Evolutionary conservation across 1,140 invertebrate genomes (phyloP), one percentile per base, ranked within the genome.

Genomic region (Charaxes varanes): DNA sequence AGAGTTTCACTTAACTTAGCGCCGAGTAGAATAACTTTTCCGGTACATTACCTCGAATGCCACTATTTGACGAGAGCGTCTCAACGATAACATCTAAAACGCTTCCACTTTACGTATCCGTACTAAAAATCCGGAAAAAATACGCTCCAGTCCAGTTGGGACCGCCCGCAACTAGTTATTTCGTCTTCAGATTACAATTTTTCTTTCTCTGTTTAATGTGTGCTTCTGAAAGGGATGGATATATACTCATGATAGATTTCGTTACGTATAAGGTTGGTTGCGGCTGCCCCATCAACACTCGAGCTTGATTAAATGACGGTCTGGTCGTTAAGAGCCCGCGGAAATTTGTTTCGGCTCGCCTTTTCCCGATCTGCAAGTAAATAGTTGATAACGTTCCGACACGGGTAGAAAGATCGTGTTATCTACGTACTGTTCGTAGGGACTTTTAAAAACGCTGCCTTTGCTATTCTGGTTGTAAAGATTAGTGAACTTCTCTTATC

Each of bases 281-380:
- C 27, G 58, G 58, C 45, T 48, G 55, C 62, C 59, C 54, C 60
- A 67, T 77, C 69, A 65, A 63, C 62, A 69, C 67, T 69, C 52
- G 59, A 63, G 61, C 35, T 64, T 73, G 72, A 73, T 77, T 73
- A 74, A 77, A 77, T 63, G 62, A 56, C 61, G 60, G 62, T 58
- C 54, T 46, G 41, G 49, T 66, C 69, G 69, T 73, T 67, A 66
- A 48, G 60, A 42, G 22, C 27, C 53, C 56, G 51, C 63, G 62
- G 55, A 69, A 73, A 74, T 77, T 77, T 72, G 67, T 70, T 70
- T 63, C 54, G 48, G 52, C 41, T 52, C 58, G 65, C 63, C 63
- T 62, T 57, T 64, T 59, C 67, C 43, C 41, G 48, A 60, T 61
- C 51, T 51, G 55, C 48, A 53, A 62, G 62, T 63, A 66, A 72